Evolutionary conservation across 1,140 invertebrate genomes (phyloP).

Genomic region (Danaus melanippus): DNA sequence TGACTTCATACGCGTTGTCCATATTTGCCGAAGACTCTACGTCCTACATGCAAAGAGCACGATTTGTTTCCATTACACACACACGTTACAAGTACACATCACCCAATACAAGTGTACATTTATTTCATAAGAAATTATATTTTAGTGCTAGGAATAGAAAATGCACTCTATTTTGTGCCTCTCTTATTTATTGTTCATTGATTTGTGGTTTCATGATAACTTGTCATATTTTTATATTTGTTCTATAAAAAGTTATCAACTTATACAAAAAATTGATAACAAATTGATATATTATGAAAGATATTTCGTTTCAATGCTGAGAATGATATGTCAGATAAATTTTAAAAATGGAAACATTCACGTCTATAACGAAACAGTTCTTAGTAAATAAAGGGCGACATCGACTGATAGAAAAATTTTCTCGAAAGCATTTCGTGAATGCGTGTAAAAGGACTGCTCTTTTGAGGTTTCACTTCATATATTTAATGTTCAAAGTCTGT

Average conservation of each 20-base stretch:
- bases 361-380: conserved; percentile 66
- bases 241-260: too few relatives aligned
- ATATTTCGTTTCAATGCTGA: too few relatives aligned
- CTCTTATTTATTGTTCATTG: too few relatives aligned
- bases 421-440: conserved; percentile 47
- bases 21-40: conserved; percentile 69
- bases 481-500: conserved; percentile 9
- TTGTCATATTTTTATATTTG: too few relatives aligned
- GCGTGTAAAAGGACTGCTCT: conserved; percentile 38
- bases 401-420: conserved; percentile 63
- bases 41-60: conserved; percentile 64
- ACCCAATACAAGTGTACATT: too few relatives aligned
- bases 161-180: neutral
- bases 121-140: conserved; percentile 5
- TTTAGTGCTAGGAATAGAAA: neutral
- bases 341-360: conserved; percentile 41
- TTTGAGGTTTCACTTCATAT: conserved; percentile 18
- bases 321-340: too few relatives aligned
- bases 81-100: too few relatives aligned
- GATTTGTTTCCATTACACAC: conserved; percentile 30
- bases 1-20: conserved; percentile 70
- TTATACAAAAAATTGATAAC: too few relatives aligned
- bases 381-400: conserved; percentile 69
- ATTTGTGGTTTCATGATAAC: too few relatives aligned
- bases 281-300: too few relatives aligned